Evolutionary conservation across 2,888 invertebrate species (phyloP).

Genomic region (Drosophila nr. medialis): DNA sequence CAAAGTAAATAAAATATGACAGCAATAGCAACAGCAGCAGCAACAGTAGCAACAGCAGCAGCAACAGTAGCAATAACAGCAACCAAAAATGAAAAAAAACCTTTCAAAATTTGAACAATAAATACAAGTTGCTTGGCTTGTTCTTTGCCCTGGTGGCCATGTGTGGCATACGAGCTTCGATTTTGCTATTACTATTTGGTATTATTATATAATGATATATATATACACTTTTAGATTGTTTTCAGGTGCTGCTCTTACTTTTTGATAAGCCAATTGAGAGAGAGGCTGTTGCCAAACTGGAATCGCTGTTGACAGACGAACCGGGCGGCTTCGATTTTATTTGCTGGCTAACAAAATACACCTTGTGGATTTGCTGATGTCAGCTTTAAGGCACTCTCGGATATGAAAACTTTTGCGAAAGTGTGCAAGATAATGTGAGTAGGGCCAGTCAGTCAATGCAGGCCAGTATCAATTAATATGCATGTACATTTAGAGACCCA

Average conservation of each 20-base stretch:
- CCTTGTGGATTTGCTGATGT: not conserved
- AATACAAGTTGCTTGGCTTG: constrained; percentile 33
- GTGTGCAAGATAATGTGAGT: not conserved
- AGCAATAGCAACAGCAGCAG: constrained; percentile 13
- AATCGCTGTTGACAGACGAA: not conserved
- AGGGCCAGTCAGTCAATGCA: constrained; percentile 14
- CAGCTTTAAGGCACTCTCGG: not conserved
- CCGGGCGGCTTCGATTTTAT: not conserved
- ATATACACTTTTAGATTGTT: constrained; percentile 3
- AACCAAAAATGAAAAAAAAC: constrained; percentile 20
- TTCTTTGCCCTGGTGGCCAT: constrained; percentile 23
- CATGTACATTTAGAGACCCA: constrained; percentile 4
- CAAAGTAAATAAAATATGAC: constrained; percentile 24
- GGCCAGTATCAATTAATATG: constrained; percentile 30
- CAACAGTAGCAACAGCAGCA: constrained; percentile 5
- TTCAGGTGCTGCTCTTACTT: constrained; percentile 25
- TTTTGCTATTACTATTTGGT: constrained; percentile 17
- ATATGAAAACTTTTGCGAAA: not conserved
- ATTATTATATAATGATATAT: not conserved
- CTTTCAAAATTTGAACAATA: constrained; percentile 55
- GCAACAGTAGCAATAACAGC: constrained; percentile 17
- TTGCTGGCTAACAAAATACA: not conserved
- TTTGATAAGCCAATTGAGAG: constrained; percentile 1
- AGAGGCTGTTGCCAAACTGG: not conserved
- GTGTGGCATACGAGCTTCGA: constrained; percentile 16